Evolutionary conservation across 1,140 invertebrate genomes (phyloP).

Genomic region (Agrypnia vestita): DNA sequence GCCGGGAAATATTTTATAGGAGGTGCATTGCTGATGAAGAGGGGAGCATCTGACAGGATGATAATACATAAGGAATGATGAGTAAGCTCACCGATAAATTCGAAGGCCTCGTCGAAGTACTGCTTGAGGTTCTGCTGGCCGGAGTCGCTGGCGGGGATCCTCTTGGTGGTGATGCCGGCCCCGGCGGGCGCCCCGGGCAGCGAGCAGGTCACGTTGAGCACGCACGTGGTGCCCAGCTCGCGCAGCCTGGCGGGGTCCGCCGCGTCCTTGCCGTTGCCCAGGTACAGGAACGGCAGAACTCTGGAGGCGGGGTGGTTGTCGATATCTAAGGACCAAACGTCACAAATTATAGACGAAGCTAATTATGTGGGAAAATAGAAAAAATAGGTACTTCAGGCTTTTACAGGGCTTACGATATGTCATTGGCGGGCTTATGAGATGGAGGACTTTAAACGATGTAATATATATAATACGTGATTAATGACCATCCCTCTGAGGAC

Average conservation of each 20-base stretch:
- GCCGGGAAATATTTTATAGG: too few species aligned
- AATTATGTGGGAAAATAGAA: too few species aligned
- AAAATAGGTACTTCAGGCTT: too few species aligned
- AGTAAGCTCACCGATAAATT: slow-evolving; percentile 87
- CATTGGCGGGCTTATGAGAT: too few species aligned
- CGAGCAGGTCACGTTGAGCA: slow-evolving; percentile 89
- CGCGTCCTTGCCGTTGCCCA: slow-evolving; percentile 91
- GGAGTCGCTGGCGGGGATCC: slow-evolving; percentile 88
- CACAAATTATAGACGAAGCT: not conserved
- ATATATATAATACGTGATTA: too few species aligned
- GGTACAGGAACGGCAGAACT: slow-evolving; percentile 89
- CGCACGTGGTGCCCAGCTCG: slow-evolving; percentile 80
- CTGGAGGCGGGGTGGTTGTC: slow-evolving; percentile 85
- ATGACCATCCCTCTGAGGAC: too few species aligned
- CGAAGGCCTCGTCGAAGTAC: slow-evolving; percentile 93
- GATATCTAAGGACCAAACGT: slow-evolving; percentile 73
- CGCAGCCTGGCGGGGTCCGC: slow-evolving; percentile 81
- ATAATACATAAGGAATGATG: not conserved
- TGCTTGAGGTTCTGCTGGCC: slow-evolving; percentile 92
- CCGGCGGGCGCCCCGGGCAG: slow-evolving; percentile 81
- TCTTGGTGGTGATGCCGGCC: slow-evolving; percentile 84
- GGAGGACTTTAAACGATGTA: too few species aligned
- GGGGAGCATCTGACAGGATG: too few species aligned
- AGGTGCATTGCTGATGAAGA: too few species aligned
- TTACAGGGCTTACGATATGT: too few species aligned